Percentiles rank a stretch among this genome's conserved stretches.
These are phyloP conservation scores for Meriones psammophilus DNA, from an alignment of 2,797 vertebrate species.

Conservation along the genomic window DNA sequence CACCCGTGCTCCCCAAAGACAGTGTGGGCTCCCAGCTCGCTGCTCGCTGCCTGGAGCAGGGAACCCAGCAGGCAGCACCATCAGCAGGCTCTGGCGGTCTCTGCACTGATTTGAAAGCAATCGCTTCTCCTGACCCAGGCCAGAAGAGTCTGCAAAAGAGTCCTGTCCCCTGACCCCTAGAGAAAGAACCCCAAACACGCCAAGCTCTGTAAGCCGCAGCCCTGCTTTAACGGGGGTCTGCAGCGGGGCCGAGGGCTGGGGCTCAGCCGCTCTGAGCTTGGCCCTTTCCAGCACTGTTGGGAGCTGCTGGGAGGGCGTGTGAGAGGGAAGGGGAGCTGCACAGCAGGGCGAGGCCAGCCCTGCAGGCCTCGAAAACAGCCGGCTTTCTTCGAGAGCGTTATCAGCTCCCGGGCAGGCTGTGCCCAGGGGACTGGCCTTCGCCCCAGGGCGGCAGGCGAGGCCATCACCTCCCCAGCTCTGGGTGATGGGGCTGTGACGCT, in stretches of 20 bases:
- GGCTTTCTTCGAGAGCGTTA: constrained; percentile 67
- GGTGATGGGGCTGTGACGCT: constrained; percentile 20
- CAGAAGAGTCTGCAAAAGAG: neutral
- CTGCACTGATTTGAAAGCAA: neutral
- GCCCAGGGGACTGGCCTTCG: constrained; percentile 75
- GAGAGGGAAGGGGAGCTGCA: neutral
- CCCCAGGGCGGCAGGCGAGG: neutral
- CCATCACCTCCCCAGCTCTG: neutral
- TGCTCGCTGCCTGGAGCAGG: neutral
- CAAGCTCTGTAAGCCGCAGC: neutral
- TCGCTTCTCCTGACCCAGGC: neutral
- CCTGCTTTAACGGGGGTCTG: no score
- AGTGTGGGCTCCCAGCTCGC: neutral
- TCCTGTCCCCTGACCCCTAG: neutral
- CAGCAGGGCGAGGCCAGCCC: neutral
- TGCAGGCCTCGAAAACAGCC: neutral
- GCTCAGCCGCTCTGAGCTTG: neutral
- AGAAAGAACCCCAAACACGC: neutral
- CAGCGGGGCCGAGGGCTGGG: no score
- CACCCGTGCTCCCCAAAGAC: neutral
- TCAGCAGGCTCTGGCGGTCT: neutral
- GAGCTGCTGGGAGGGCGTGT: neutral
- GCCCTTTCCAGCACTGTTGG: neutral
- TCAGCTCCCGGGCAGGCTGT: neutral
- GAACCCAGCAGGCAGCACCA: neutral